Evolutionary conservation across 2,888 invertebrate species (phyloP).

Genomic region (Polydrusus pterygomalis): DNA sequence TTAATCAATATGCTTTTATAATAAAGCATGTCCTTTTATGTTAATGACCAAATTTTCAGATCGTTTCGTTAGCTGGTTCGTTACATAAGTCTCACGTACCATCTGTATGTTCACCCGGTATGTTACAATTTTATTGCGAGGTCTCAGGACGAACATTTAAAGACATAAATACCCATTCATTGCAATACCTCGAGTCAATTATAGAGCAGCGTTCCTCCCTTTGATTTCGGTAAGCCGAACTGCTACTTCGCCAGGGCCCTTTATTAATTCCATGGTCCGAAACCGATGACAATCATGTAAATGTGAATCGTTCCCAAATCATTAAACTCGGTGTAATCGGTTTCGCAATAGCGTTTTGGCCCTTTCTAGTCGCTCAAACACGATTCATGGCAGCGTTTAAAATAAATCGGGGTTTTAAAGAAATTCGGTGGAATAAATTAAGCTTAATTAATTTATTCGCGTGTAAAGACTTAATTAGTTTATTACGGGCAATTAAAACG

Average conservation of each 20-base stretch:
- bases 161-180: conserved; percentile 2
- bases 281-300: conserved; percentile 51
- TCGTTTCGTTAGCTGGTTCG: no score
- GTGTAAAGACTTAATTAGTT: no score
- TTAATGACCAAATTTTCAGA: no score
- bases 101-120: no score
- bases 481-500: no score
- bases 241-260: conserved; percentile 27
- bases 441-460: no score
- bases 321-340: conserved; percentile 49
- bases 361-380: conserved; percentile 26
- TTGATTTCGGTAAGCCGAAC: conserved; percentile 4
- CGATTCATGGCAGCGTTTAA: conserved; percentile 27
- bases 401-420: conserved; percentile 14
- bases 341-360: conserved; percentile 16
- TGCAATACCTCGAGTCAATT: background rate
- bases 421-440: background rate
- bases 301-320: conserved; percentile 48
- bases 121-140: no score
- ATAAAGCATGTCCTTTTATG: no score
- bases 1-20: no score
- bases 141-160: background rate
- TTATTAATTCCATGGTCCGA: conserved; percentile 45
- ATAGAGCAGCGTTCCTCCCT: background rate
- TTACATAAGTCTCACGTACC: no score